Evolutionary conservation across 2,113 vertebrate genomes (phyloP).

Genomic region (Salvelinus fontinalis): DNA sequence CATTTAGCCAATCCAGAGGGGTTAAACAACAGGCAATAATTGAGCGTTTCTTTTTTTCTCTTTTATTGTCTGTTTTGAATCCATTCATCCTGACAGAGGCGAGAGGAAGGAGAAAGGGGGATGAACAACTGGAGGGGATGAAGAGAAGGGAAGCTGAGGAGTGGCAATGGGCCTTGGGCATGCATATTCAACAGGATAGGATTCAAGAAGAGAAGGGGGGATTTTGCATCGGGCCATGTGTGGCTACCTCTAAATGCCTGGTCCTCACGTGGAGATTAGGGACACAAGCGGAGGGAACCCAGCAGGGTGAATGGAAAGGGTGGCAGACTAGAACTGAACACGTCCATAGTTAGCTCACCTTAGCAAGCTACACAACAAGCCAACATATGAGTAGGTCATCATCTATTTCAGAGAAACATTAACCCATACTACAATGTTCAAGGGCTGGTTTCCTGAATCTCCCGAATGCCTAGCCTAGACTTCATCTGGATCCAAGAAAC

Average conservation of each 20-base stretch:
- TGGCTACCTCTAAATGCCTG: not conserved
- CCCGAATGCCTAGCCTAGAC: too few relatives aligned
- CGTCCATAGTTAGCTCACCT: too few relatives aligned
- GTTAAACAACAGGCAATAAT: slow-evolving; percentile 7
- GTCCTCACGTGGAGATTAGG: not conserved
- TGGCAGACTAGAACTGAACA: not conserved
- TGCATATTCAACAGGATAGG: slow-evolving; percentile 8
- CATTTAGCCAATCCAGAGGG: slow-evolving; percentile 6
- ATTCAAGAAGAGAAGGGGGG: not conserved
- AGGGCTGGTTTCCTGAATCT: too few relatives aligned
- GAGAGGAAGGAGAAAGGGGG: not conserved
- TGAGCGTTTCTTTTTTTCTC: not conserved
- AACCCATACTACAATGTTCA: too few relatives aligned
- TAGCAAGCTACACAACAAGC: not conserved
- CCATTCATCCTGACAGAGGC: not conserved
- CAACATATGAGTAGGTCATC: not conserved
- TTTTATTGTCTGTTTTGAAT: slow-evolving; percentile 12
- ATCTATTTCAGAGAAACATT: too few relatives aligned
- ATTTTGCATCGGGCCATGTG: not conserved
- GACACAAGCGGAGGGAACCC: not conserved
- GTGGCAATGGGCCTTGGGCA: not conserved
- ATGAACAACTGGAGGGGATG: not conserved
- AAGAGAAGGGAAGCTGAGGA: not conserved
- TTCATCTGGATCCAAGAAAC: too few relatives aligned
- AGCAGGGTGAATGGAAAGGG: not conserved